phyloP scores from a whole-genome alignment of 1,140 invertebrate species.

The Triops longicaudatus region DNA sequence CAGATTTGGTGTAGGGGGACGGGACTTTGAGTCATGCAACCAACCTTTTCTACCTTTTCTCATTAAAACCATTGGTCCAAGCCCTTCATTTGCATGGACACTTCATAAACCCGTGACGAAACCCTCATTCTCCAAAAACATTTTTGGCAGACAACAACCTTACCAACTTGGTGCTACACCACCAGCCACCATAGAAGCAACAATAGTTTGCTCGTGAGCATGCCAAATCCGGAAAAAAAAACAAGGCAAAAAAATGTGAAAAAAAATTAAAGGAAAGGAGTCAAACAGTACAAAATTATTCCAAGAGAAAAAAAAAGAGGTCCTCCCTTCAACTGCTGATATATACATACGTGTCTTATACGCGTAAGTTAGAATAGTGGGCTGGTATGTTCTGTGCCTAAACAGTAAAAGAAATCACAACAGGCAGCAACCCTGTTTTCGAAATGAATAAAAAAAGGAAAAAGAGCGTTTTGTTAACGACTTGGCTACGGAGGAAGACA shows the following conservation, averaged over 20 bases:
- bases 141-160: background rate
- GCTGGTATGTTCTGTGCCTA: background rate
- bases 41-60: background rate
- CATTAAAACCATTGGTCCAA: constrained; percentile 13
- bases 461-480: background rate
- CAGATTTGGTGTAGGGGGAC: background rate
- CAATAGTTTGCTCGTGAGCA: constrained; percentile 2
- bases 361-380: constrained; percentile 6
- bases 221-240: background rate
- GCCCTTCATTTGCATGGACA: constrained; percentile 14
- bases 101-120: constrained; percentile 1
- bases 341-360: background rate
- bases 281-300: background rate
- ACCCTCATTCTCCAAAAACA: background rate
- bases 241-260: background rate
- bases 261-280: background rate
- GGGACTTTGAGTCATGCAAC: background rate
- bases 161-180: background rate
- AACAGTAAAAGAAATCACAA: background rate
- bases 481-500: constrained; percentile 1
- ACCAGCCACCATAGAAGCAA: background rate
- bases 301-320: background rate
- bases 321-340: background rate
- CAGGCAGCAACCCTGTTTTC: background rate
- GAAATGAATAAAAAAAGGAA: background rate